Percentiles rank a stretch among this genome's conserved stretches.
Conservation (phyloP, 2,888 invertebrate genomes). For the Coenonympha glycerion region DNA sequence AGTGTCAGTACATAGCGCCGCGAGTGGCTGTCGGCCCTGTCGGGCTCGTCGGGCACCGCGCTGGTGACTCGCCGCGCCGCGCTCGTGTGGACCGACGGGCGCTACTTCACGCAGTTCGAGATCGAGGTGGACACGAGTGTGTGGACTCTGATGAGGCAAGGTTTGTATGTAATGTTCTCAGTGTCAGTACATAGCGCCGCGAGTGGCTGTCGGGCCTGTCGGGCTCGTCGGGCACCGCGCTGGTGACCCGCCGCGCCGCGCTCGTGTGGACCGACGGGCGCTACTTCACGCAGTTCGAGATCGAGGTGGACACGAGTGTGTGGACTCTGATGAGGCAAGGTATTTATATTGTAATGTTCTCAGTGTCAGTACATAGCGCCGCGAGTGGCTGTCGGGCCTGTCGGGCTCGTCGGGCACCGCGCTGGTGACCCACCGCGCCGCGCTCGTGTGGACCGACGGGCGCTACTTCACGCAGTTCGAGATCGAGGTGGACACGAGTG, state of each 20-base stretch:
- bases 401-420: not conserved
- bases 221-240: conserved; percentile 92
- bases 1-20: conserved; percentile 92
- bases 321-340: conserved; percentile 92
- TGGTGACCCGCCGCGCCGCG: conserved; percentile 83
- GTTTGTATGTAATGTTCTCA: conserved; percentile 68
- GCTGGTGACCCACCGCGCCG: conserved; percentile 83
- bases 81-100: conserved; percentile 95
- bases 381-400: not conserved
- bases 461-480: conserved; percentile 94
- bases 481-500: conserved; percentile 82
- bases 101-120: conserved; percentile 95
- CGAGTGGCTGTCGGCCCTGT: conserved; percentile 91
- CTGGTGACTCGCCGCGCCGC: conserved; percentile 84
- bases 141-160: conserved; percentile 91
- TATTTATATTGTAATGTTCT: too few relatives aligned
- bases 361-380: too few relatives aligned
- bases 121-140: conserved; percentile 83
- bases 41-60: conserved; percentile 92
- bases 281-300: conserved; percentile 91
- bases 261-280: conserved; percentile 97
- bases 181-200: conserved; percentile 91
- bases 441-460: conserved; percentile 85
- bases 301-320: conserved; percentile 83
- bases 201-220: conserved; percentile 91